phyloP scores from a whole-genome alignment of 2,113 vertebrate genomes.

The Callithrix jacchus region DNA sequence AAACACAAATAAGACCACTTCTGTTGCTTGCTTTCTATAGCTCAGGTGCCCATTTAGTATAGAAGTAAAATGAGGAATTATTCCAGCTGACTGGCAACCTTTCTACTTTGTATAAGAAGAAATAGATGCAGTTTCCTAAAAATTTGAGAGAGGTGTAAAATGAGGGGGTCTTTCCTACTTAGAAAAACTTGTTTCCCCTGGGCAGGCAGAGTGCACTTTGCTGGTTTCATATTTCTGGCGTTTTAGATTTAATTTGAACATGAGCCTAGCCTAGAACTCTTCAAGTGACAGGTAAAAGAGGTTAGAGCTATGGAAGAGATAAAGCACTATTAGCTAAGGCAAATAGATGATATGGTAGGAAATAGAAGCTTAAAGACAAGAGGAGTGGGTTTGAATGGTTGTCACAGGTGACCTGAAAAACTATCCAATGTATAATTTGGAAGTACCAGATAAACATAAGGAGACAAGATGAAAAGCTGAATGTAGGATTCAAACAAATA shows the following conservation, averaged over 20 bases:
- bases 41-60: background rate
- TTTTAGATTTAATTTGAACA: constrained; percentile 37
- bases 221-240: background rate
- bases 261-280: background rate
- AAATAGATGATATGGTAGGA: background rate
- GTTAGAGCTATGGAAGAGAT: background rate
- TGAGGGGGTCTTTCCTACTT: background rate
- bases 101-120: background rate
- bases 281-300: constrained; percentile 1
- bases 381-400: background rate
- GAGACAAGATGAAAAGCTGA: background rate
- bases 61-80: constrained; percentile 15
- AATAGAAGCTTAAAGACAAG: constrained; percentile 54
- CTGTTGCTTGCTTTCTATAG: constrained; percentile 29
- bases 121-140: background rate
- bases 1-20: background rate
- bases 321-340: background rate
- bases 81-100: background rate
- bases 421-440: background rate
- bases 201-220: background rate
- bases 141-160: background rate
- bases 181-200: background rate
- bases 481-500: background rate
- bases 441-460: constrained; percentile 3
- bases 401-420: background rate